phyloP scores from a whole-genome alignment of 1,140 invertebrate species.

The Meloidogyne chitwoodi region DNA sequence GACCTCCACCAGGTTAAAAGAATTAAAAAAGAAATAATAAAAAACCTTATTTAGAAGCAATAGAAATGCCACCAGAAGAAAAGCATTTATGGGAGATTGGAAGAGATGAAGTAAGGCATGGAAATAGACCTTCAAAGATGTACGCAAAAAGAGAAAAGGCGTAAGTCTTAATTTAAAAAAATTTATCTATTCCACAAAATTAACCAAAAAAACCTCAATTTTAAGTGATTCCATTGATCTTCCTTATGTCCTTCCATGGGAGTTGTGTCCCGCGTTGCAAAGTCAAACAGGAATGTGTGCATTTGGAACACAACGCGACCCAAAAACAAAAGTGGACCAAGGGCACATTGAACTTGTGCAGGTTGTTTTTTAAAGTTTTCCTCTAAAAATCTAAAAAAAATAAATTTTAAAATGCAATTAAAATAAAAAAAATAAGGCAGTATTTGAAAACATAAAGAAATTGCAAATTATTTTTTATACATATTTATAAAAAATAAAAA shows the following conservation, averaged over 20 bases:
- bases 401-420: not conserved
- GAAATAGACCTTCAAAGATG: constrained; percentile 25
- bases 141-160: constrained; percentile 34
- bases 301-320: constrained; percentile 36
- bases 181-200: not conserved
- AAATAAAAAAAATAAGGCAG: too few species aligned
- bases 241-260: constrained; percentile 43
- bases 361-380: not conserved
- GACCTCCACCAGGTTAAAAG: constrained; percentile 17
- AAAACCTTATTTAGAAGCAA: constrained; percentile 6
- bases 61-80: constrained; percentile 37
- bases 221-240: constrained; percentile 13
- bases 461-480: too few species aligned
- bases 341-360: constrained; percentile 37
- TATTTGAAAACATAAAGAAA: too few species aligned
- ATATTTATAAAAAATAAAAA: too few species aligned
- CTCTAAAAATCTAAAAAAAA: too few species aligned
- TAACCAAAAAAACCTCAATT: not conserved
- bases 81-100: constrained; percentile 36
- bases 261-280: constrained; percentile 26
- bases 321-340: constrained; percentile 35
- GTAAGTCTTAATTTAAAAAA: not conserved
- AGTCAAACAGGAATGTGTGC: constrained; percentile 44
- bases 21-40: not conserved
- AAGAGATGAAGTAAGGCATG: constrained; percentile 29